Percentiles rank a stretch among this genome's conserved stretches.
phyloP scores from a whole-genome alignment of 2,797 vertebrate species.

The Strix occidentalis region DNA sequence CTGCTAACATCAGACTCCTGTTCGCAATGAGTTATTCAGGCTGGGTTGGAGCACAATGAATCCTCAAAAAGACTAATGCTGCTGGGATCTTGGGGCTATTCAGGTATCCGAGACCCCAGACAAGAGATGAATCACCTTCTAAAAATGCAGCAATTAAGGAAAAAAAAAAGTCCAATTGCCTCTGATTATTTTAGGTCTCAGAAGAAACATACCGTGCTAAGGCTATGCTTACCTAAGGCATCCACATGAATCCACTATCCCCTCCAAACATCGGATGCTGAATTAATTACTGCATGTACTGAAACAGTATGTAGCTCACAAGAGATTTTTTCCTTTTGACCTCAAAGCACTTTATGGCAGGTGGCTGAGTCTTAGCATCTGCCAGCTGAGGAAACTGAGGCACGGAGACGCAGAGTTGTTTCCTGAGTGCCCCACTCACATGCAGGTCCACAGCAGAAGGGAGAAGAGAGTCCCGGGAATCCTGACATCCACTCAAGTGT shows the following conservation, averaged over 20 bases:
- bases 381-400: neutral
- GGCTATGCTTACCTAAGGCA: slow-evolving; percentile 41
- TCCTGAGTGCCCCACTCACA: neutral
- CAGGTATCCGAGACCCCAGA: slow-evolving; percentile 16
- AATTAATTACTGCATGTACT: neutral
- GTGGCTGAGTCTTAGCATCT: neutral
- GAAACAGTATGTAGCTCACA: neutral
- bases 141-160: slow-evolving; percentile 36
- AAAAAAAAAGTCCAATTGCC: neutral
- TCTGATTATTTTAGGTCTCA: slow-evolving; percentile 37
- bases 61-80: slow-evolving; percentile 20
- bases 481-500: neutral
- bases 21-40: slow-evolving; percentile 26
- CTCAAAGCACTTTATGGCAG: neutral
- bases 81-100: slow-evolving; percentile 18
- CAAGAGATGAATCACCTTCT: slow-evolving; percentile 49
- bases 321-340: neutral
- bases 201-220: slow-evolving; percentile 29
- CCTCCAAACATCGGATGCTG: neutral
- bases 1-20: neutral
- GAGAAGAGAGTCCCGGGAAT: neutral
- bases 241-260: neutral
- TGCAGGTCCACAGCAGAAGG: neutral
- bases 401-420: fast-evolving
- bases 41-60: neutral